Conservation (phyloP, 2,113 vertebrate genomes). For the Azemiops feae region DNA sequence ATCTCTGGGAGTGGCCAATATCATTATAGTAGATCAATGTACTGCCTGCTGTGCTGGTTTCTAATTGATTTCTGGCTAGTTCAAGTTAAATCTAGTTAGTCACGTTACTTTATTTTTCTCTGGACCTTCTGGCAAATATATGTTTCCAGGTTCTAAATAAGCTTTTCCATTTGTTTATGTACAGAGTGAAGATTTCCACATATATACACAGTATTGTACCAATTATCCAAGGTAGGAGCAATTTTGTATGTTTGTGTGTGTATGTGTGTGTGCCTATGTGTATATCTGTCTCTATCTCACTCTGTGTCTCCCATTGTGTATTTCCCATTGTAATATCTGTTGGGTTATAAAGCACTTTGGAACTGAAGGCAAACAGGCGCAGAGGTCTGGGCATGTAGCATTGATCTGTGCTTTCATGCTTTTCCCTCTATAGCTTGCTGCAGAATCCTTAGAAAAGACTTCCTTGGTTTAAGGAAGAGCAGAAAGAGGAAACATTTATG, state of each 20-base stretch:
- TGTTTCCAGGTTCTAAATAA: conserved; percentile 5
- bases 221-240: conserved; percentile 88
- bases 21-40: background rate
- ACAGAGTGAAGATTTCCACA: conserved; percentile 96
- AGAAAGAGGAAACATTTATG: background rate
- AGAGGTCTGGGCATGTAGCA: background rate
- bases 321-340: background rate
- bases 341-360: background rate
- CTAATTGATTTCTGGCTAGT: background rate
- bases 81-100: background rate
- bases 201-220: conserved; percentile 95
- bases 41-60: background rate
- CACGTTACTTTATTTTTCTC: background rate
- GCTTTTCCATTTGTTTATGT: conserved; percentile 12
- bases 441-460: background rate
- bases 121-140: background rate
- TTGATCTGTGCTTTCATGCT: background rate
- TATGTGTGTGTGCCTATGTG: background rate
- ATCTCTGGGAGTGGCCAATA: background rate
- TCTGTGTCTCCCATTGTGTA: background rate
- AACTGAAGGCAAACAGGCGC: background rate
- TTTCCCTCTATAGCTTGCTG: background rate
- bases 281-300: background rate
- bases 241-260: background rate
- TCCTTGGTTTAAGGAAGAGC: background rate